These are phyloP conservation scores for Thunnus thynnus DNA, from an alignment of 2,113 vertebrate genomes.

Conservation along the genomic window DNA sequence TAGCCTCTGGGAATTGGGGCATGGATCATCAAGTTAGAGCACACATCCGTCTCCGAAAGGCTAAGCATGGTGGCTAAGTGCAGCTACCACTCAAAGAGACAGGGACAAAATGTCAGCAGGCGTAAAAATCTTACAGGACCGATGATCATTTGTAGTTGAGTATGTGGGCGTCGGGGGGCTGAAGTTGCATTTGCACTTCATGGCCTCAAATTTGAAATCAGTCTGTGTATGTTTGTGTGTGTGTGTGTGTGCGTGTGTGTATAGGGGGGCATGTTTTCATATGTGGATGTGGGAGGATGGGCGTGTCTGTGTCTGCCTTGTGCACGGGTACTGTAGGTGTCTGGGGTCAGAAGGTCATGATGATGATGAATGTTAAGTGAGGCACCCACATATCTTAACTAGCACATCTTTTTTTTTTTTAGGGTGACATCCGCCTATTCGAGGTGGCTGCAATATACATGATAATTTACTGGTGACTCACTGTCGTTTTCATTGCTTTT, in stretches of 20 bases:
- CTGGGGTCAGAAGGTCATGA: slow-evolving; percentile 48
- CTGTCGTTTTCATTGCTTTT: slow-evolving; percentile 46
- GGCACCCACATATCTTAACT: slow-evolving; percentile 60
- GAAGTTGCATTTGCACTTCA: slow-evolving; percentile 45
- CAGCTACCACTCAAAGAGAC: slow-evolving; percentile 57
- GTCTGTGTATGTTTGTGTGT: background rate
- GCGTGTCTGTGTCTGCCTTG: slow-evolving; percentile 38
- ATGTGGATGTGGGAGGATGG: slow-evolving; percentile 46
- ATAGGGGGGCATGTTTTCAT: background rate
- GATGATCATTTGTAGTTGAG: slow-evolving; percentile 37
- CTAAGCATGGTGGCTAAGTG: slow-evolving; percentile 42
- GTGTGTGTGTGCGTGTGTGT: background rate
- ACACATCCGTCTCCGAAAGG: slow-evolving; percentile 72
- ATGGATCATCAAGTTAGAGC: slow-evolving; percentile 79
- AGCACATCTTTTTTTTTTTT: slow-evolving; percentile 26
- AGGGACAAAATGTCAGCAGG: slow-evolving; percentile 61
- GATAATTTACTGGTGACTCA: slow-evolving; percentile 72
- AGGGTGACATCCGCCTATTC: slow-evolving; percentile 60
- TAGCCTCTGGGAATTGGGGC: slow-evolving; percentile 68
- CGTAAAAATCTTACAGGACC: slow-evolving; percentile 25
- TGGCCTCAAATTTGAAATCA: slow-evolving; percentile 1
- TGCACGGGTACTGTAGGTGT: slow-evolving; percentile 53
- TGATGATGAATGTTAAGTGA: slow-evolving; percentile 42
- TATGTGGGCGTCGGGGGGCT: background rate
- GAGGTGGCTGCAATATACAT: slow-evolving; percentile 51